Base-by-base conservation (phyloP, 1,140 invertebrate genomes). In the Leptopilina clavipes region DNA sequence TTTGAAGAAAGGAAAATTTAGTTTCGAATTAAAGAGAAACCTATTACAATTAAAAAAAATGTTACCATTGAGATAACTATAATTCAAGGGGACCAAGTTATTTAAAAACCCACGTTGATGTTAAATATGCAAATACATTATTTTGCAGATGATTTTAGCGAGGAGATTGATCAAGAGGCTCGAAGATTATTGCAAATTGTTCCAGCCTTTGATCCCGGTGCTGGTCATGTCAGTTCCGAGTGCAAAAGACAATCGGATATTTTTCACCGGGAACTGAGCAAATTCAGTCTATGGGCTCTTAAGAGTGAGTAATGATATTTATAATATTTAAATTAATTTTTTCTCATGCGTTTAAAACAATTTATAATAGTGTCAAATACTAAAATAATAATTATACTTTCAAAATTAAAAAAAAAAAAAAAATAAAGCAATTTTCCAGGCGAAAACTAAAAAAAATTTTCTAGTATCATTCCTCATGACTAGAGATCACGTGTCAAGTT, bases 201-300 rank as follows among this genome's bases (percentile, higher is more conserved):
- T 12, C 89, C 89, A 0, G 77, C 86, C 0, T 91, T 86, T 45
- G 76, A 89, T 73, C 88, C 88, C 1, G 86, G 84, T 2, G 84
- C 82, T 1, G 87, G 89, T 17, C 43, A 74, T 3, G 88, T 91
- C 6, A 91, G 89, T 73, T 71, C 83, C 9, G 77, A 87, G 70
- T 92, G 92, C 79, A 88, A 86, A 72, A 86, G 82, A 45, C 89
- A 92, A 11, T 85, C 89, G 5, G 84, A 86, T 3, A 84, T 91
- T 43, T 92, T 88, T 81, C 78, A 88, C 7, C 75, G 80, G 19
- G 89, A 91, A 40, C 82, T 92, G 5, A 83, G 87, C 2, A 89
- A 90, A 59, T 89, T 92, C 19, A 90, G 89, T 14, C 79, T 92
- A 3, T 92, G 92, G 92, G 91, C 92, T 11, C 76, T 92, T 0